phyloP scores from a whole-genome alignment of 2,797 vertebrate genomes.

The Antennarius maculatus region DNA sequence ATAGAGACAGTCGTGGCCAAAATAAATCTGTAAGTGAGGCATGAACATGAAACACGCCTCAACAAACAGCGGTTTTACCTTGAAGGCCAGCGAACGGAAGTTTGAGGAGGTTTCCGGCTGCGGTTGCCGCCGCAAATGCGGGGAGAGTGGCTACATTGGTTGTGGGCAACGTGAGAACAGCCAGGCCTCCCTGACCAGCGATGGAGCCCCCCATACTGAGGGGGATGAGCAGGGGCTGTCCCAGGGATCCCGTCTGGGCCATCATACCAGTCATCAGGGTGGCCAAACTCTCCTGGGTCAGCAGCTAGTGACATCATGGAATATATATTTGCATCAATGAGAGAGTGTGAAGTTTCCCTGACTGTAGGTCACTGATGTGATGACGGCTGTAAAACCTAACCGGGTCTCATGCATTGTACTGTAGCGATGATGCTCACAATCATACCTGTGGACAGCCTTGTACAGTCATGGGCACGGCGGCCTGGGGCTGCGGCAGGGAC shows the following conservation, averaged over 20 bases:
- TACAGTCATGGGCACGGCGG: conserved; percentile 84
- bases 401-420: no score
- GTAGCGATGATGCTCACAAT: not conserved
- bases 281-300: conserved; percentile 96
- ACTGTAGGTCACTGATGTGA: not conserved
- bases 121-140: conserved; percentile 86
- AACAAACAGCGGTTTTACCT: conserved; percentile 79
- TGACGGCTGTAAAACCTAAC: no score
- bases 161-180: conserved; percentile 93
- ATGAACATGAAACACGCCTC: not conserved
- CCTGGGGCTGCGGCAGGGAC: conserved; percentile 79
- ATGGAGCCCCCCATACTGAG: conserved; percentile 94
- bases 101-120: conserved; percentile 90
- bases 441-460: conserved; percentile 90
- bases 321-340: not conserved
- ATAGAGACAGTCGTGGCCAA: no score
- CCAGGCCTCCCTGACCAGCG: conserved; percentile 91
- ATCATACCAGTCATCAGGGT: conserved; percentile 96
- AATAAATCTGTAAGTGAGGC: no score
- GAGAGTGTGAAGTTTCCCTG: not conserved
- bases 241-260: conserved; percentile 92
- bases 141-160: conserved; percentile 91
- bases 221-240: conserved; percentile 96
- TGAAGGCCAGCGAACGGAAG: conserved; percentile 90
- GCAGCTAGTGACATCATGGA: conserved; percentile 79